These are phyloP conservation scores for Sylvilagus bachmani DNA, from an alignment of 2,113 vertebrate genomes.

Conservation along the genomic window DNA sequence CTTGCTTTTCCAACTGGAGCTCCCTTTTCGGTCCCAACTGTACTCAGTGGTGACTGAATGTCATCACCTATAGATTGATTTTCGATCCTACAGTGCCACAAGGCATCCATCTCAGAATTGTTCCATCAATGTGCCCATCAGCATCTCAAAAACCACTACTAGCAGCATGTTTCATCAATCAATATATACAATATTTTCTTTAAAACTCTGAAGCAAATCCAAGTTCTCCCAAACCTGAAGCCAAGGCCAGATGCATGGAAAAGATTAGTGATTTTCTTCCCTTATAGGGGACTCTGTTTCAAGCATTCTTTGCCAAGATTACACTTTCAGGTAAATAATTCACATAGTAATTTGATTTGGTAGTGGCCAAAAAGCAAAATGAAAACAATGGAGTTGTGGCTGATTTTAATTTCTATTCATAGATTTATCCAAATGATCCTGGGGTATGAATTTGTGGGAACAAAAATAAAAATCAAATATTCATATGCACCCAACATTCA, in stretches of 20 bases:
- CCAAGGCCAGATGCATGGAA: conserved; percentile 72
- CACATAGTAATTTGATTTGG: conserved; percentile 41
- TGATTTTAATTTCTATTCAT: conserved; percentile 31
- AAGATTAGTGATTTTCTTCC: conserved; percentile 56
- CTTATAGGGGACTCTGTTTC: conserved; percentile 56
- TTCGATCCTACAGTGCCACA: conserved; percentile 72
- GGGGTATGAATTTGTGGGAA: background rate
- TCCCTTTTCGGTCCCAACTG: conserved; percentile 63
- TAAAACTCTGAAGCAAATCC: conserved; percentile 77
- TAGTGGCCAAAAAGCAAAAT: conserved; percentile 46
- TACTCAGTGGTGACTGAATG: conserved; percentile 70
- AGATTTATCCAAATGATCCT: conserved; percentile 36
- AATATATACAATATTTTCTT: conserved; percentile 74
- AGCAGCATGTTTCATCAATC: conserved; percentile 75
- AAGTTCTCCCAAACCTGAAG: conserved; percentile 71
- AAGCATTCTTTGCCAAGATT: conserved; percentile 61
- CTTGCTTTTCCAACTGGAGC: conserved; percentile 69
- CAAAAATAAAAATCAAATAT: conserved; percentile 5
- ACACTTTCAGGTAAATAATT: conserved; percentile 59
- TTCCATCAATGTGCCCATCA: conserved; percentile 65
- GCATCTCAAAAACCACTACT: conserved; percentile 71
- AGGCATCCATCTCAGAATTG: conserved; percentile 66
- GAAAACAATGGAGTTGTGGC: background rate
- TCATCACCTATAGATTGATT: conserved; percentile 81
- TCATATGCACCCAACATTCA: background rate